Evolutionary conservation across 2,888 invertebrate genomes (phyloP), one percentile per base, ranked within the genome.

Genomic region (Phyllotreta striolata): DNA sequence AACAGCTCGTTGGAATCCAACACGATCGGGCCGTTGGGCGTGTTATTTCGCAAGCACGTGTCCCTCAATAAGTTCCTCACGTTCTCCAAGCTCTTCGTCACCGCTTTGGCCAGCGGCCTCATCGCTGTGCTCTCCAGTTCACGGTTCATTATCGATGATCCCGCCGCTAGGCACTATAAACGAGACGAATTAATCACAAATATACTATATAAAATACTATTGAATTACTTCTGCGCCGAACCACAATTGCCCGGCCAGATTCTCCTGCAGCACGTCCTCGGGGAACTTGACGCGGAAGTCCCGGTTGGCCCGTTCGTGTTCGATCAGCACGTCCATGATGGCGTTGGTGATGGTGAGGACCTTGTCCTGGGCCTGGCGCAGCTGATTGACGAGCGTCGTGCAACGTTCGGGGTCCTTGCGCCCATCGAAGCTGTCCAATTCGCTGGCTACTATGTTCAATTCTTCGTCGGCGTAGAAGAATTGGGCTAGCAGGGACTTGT

Each of bases 401-500:
- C 98, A 99, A 80, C 98, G 83, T 80, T 97, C 97, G 0, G 98
- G 98, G 80, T 99, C 98, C 77, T 98, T 96, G 51, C 98, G 87
- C n/a, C 98, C 98, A 83, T 99, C 98, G 83, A 99, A 99, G 75
- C 97, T 97, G 84, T 99, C 98, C 83, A 99, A 83, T 83, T 99
- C 98, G 69, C 94, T 91, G 52, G 98, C 96, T 66, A 99, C 95
- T 75, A 92, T 88, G 81, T 96, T 97, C 73, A 99, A 85, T 38
- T 96, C 95, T 79, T 98, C 96, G 83, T 99, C 98, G 37, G 98
- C 98, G 84, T 94, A 96, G 85, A 96, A 99, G 83, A 99, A 98
- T 83, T 96, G 94, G 58, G 97, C 96, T 80, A 98, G 85, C 71
- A 96, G 85, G 57, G 96, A 95, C 78, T 91, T 91, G 85, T 98